Evolutionary conservation across 2,888 invertebrate species (phyloP).

Genomic region (Sipunculus nudus): DNA sequence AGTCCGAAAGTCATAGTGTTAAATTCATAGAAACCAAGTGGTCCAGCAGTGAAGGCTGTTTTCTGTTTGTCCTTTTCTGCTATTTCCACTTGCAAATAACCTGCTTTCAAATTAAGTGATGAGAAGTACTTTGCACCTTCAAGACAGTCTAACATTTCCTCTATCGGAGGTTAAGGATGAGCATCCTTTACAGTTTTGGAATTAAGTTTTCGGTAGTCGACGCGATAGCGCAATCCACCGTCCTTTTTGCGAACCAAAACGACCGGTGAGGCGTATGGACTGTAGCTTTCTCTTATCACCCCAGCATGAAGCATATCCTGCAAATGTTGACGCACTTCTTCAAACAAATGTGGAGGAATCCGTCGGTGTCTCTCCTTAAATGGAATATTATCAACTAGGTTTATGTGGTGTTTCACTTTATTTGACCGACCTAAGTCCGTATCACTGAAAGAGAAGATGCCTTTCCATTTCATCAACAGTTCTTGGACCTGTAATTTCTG

Average conservation of each 20-base stretch:
- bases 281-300: too few relatives aligned
- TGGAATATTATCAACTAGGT: too few relatives aligned
- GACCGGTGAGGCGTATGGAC: conserved; percentile 9
- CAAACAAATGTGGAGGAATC: too few relatives aligned
- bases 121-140: conserved; percentile 1
- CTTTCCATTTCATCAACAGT: too few relatives aligned
- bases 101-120: background rate
- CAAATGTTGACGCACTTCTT: too few relatives aligned
- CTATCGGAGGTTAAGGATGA: conserved; percentile 9
- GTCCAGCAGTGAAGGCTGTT: background rate
- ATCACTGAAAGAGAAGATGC: too few relatives aligned
- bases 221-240: conserved; percentile 7
- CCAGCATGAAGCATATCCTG: too few relatives aligned
- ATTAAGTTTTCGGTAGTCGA: conserved; percentile 15
- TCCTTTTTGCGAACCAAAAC: conserved; percentile 16
- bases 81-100: background rate
- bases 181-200: conserved; percentile 9
- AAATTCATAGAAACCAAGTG: conserved; percentile 41
- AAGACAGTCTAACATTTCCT: conserved; percentile 13
- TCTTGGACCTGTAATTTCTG: too few relatives aligned
- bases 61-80: conserved; percentile 9
- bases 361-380: too few relatives aligned
- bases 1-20: conserved; percentile 44
- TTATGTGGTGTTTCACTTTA: too few relatives aligned
- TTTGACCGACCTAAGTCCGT: too few relatives aligned